These are phyloP conservation scores for Ibidorhyncha struthersii DNA, from an alignment of 2,113 vertebrate species.

Conservation along the genomic window DNA sequence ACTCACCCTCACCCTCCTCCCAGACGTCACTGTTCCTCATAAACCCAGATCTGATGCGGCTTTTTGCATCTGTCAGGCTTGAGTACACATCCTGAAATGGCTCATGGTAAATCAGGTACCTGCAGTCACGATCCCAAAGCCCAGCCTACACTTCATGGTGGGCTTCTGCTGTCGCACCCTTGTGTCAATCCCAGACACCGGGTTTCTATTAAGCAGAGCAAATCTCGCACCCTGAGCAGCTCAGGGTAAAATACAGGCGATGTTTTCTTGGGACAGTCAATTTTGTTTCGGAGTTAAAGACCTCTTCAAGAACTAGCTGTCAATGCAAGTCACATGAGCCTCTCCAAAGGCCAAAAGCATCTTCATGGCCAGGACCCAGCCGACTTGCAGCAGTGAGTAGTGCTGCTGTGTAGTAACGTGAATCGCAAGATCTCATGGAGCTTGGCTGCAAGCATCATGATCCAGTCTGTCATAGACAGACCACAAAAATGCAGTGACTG, in stretches of 20 bases:
- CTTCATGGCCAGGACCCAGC: neutral
- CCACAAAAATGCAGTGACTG: neutral
- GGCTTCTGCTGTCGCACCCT: neutral
- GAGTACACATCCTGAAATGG: neutral
- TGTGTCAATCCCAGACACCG: fast-evolving
- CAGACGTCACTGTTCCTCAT: neutral
- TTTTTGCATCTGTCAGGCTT: neutral
- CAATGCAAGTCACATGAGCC: fast-evolving
- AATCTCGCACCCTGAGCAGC: neutral
- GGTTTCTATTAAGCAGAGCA: neutral
- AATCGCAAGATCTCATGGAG: neutral
- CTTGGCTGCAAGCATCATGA: neutral
- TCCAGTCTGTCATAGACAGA: fast-evolving
- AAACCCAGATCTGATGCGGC: neutral
- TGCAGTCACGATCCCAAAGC: neutral
- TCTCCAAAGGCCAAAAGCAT: neutral
- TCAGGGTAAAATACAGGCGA: neutral
- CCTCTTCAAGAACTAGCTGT: neutral
- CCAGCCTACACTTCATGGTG: neutral
- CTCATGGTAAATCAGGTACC: neutral
- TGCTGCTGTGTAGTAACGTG: fast-evolving
- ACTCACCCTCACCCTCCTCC: neutral
- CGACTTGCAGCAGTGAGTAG: neutral
- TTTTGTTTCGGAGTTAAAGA: neutral
- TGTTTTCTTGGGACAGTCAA: neutral